Conservation (phyloP, 2,113 vertebrate genomes). For the Balaeniceps rex region DNA sequence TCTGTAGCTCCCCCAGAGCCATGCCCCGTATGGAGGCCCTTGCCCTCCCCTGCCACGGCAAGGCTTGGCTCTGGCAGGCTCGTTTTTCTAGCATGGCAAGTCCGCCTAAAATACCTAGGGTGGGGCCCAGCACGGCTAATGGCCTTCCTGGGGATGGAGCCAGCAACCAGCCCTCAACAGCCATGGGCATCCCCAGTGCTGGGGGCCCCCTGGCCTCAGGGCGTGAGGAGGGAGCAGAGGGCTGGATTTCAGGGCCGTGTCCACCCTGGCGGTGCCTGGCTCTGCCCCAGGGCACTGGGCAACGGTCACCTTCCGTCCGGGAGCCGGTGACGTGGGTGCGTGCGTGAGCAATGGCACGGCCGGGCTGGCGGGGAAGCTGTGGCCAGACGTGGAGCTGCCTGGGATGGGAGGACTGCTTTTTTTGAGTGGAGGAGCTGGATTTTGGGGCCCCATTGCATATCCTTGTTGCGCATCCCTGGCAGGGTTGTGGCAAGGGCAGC, state of each 20-base stretch:
- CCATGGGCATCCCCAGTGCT: background rate
- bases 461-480: too few species aligned
- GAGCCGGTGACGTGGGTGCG: background rate
- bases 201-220: background rate
- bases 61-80: constrained; percentile 5
- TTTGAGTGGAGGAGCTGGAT: background rate
- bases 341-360: background rate
- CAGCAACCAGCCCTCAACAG: background rate
- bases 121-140: constrained; percentile 16
- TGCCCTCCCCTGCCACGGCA: background rate
- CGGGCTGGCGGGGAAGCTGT: background rate
- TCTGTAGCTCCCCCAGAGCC: fast-evolving
- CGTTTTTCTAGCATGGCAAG: constrained; percentile 50
- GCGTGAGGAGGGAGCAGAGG: background rate
- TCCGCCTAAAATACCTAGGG: constrained; percentile 6
- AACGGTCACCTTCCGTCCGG: background rate
- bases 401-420: background rate
- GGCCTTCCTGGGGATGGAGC: background rate
- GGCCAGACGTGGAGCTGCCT: background rate
- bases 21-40: fast-evolving
- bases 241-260: background rate
- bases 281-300: background rate
- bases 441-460: background rate
- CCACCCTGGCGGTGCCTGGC: fast-evolving
- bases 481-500: background rate